These are phyloP conservation scores for Dissostichus mawsoni DNA, from an alignment of 2,113 vertebrate species.

Conservation along the genomic window DNA sequence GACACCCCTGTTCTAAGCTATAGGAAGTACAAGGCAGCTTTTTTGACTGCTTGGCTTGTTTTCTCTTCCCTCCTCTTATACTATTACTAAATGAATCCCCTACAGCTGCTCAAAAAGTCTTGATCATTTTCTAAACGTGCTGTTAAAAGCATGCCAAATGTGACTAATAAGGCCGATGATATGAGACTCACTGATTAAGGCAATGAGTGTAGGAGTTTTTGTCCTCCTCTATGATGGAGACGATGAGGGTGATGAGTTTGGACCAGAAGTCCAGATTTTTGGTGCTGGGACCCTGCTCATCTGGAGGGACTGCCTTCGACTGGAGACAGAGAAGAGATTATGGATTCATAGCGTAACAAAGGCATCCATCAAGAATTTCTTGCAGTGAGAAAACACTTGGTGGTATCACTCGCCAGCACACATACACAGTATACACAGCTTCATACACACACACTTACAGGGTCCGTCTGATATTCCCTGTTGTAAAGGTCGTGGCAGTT, in stretches of 20 bases:
- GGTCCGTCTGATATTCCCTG: constrained; percentile 95
- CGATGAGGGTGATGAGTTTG: constrained; percentile 97
- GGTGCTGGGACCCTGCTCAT: constrained; percentile 96
- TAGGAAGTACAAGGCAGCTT: background rate
- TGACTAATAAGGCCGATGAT: background rate
- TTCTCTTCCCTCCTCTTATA: background rate
- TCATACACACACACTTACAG: constrained; percentile 81
- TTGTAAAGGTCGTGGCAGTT: constrained; percentile 97
- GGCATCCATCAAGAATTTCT: background rate
- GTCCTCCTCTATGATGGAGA: constrained; percentile 98
- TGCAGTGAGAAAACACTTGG: background rate
- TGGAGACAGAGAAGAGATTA: constrained; percentile 61
- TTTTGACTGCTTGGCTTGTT: background rate
- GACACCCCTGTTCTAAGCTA: no score
- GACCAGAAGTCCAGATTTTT: constrained; percentile 99
- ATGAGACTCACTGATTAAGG: constrained; percentile 94
- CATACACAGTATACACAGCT: background rate
- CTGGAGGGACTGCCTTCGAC: constrained; percentile 93
- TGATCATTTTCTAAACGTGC: background rate
- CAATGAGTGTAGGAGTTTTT: constrained; percentile 98
- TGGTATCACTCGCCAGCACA: background rate
- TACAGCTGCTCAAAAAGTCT: background rate
- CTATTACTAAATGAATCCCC: background rate
- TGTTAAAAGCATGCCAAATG: background rate
- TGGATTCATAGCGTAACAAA: background rate